A percentile compares a stretch with the other conserved stretches of the same genome.
phyloP scores from a whole-genome alignment of 1,140 invertebrate species.

The Arion vulgaris region DNA sequence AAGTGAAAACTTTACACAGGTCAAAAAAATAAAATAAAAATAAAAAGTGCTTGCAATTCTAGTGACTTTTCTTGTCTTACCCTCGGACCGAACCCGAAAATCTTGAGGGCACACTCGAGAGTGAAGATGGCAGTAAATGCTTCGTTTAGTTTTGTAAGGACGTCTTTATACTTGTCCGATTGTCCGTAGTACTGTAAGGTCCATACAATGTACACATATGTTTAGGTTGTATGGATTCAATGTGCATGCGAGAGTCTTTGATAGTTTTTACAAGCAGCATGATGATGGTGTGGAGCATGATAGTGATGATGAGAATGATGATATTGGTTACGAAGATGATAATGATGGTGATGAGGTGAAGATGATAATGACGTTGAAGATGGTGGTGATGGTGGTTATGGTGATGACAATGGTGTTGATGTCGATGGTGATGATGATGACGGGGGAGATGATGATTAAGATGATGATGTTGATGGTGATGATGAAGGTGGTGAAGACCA shows the following conservation, averaged over 20 bases:
- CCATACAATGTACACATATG: background rate
- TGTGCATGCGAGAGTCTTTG: background rate
- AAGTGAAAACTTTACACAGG: too few species aligned
- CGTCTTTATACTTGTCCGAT: constrained; percentile 79
- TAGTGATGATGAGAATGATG: background rate
- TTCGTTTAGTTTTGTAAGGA: constrained; percentile 94
- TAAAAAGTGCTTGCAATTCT: too few species aligned
- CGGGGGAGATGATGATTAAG: background rate
- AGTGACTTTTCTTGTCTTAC: constrained; percentile 77
- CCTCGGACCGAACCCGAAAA: constrained; percentile 96
- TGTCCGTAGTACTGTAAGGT: constrained; percentile 54
- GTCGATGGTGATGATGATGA: background rate
- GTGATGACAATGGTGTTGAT: background rate
- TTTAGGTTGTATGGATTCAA: background rate
- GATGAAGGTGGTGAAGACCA: background rate
- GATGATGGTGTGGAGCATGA: background rate
- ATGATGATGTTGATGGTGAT: background rate
- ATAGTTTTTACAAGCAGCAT: background rate
- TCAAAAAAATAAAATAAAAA: too few species aligned
- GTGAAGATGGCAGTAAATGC: constrained; percentile 95
- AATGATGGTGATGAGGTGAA: background rate
- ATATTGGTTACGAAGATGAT: background rate
- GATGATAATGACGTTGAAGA: background rate
- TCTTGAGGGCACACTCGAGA: constrained; percentile 95
- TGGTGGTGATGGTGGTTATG: background rate